Evolutionary conservation across 2,888 invertebrate genomes (phyloP).

Genomic region (Pseudeuparius sepicola): DNA sequence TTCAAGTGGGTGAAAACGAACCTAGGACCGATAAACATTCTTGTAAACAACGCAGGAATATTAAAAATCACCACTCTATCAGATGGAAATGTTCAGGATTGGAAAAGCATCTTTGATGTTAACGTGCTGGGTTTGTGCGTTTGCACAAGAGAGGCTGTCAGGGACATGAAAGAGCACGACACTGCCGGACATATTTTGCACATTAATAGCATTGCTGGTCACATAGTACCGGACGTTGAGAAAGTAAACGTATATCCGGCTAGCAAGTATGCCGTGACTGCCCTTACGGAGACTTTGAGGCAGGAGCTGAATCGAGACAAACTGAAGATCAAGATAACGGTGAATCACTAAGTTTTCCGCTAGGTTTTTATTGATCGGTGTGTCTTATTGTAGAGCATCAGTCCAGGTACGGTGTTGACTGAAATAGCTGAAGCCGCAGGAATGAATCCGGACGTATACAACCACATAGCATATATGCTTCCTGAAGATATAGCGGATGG

Average conservation of each 20-base stretch:
- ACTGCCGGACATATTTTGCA: slow-evolving; percentile 25
- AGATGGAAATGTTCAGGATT: slow-evolving; percentile 14
- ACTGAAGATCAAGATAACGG: slow-evolving; percentile 25
- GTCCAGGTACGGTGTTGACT: slow-evolving; percentile 15
- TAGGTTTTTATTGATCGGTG: too few relatives aligned
- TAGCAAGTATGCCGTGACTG: too few relatives aligned
- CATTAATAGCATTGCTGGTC: slow-evolving; percentile 24
- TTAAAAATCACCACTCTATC: slow-evolving; percentile 18
- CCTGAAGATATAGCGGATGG: slow-evolving; percentile 25
- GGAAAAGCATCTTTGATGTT: slow-evolving; percentile 22
- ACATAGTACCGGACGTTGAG: slow-evolving; percentile 18
- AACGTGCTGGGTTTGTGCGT: slow-evolving; percentile 25
- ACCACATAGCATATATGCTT: too few relatives aligned
- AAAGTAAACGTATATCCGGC: slow-evolving; percentile 23
- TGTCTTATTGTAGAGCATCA: slow-evolving; percentile 17
- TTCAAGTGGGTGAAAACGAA: slow-evolving; percentile 25
- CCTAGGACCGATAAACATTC: slow-evolving; percentile 25
- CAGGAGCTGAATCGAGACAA: slow-evolving; percentile 21
- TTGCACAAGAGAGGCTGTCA: slow-evolving; percentile 25
- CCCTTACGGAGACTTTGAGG: too few relatives aligned
- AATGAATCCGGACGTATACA: too few relatives aligned
- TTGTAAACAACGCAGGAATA: slow-evolving; percentile 29
- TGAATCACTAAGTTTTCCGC: slow-evolving; percentile 14
- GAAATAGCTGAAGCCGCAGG: too few relatives aligned
- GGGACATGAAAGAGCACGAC: slow-evolving; percentile 21